These are phyloP conservation scores for Polydrusus tereticollis DNA, from an alignment of 2,888 invertebrate genomes.

Conservation along the genomic window DNA sequence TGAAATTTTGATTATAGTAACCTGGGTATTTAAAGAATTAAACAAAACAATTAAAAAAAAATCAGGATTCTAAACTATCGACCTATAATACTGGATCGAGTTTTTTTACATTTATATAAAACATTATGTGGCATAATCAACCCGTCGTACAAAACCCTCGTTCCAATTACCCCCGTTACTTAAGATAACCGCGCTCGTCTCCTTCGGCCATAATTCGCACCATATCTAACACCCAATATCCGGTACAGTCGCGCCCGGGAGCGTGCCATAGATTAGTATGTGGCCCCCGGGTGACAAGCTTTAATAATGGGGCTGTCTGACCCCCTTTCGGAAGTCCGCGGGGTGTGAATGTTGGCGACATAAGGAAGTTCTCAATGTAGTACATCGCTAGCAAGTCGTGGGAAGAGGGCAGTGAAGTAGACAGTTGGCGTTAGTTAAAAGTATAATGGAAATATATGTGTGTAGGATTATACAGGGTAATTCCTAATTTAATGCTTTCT, in stretches of 20 bases:
- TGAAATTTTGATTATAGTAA: no score
- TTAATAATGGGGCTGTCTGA: slow-evolving; percentile 43
- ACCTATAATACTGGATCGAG: no score
- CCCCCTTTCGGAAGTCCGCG: slow-evolving; percentile 43
- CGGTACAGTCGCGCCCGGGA: slow-evolving; percentile 46
- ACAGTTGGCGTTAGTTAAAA: background rate
- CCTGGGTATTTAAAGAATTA: no score
- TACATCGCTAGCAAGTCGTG: slow-evolving; percentile 21
- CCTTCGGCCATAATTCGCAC: slow-evolving; percentile 48
- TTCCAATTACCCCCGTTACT: slow-evolving; percentile 36
- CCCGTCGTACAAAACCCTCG: no score
- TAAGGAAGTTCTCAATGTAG: slow-evolving; percentile 28
- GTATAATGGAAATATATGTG: no score
- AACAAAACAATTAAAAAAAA: no score
- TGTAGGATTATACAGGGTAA: no score
- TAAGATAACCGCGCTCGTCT: slow-evolving; percentile 41
- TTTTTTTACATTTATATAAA: no score
- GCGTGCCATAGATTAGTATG: slow-evolving; percentile 49
- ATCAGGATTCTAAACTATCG: no score
- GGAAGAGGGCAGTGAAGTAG: background rate
- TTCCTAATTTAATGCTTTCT: no score
- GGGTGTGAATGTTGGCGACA: slow-evolving; percentile 46
- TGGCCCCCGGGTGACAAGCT: slow-evolving; percentile 29
- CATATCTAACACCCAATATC: slow-evolving; percentile 51
- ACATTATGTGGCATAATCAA: no score